Percentiles rank a stretch among this genome's conserved stretches.
These are phyloP conservation scores for Eulemur rubriventer DNA, from an alignment of 2,797 vertebrate genomes.

Conservation along the genomic window DNA sequence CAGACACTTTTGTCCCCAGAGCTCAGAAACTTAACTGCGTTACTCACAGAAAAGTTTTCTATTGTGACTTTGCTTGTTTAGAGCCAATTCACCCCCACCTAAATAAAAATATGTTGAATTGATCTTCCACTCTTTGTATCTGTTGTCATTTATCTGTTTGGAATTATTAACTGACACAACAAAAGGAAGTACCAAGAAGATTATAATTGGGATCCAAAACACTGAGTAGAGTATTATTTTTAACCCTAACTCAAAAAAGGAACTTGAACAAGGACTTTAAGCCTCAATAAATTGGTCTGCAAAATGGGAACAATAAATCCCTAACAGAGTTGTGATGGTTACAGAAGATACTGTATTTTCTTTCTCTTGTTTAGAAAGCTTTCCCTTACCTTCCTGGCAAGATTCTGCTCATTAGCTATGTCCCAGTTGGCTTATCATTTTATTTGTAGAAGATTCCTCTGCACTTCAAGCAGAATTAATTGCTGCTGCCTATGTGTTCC, in stretches of 20 bases:
- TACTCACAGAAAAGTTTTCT: background rate
- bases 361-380: background rate
- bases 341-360: background rate
- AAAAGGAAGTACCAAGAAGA: background rate
- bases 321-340: background rate
- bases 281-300: background rate
- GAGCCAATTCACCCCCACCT: background rate
- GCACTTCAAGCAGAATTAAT: slow-evolving; percentile 2
- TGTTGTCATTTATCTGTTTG: background rate
- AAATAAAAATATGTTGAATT: background rate
- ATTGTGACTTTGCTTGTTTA: background rate
- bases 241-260: background rate
- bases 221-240: background rate
- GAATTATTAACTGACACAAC: background rate
- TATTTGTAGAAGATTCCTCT: slow-evolving; percentile 6
- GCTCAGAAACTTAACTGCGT: background rate
- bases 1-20: background rate
- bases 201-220: background rate
- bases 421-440: background rate
- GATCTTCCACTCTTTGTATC: background rate
- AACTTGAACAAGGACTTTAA: background rate
- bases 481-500: background rate
- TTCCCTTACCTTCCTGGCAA: background rate
- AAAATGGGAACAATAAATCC: background rate
- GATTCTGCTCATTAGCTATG: background rate